Conservation (phyloP, 2,113 vertebrate species). For the Scatophagus argus region DNA sequence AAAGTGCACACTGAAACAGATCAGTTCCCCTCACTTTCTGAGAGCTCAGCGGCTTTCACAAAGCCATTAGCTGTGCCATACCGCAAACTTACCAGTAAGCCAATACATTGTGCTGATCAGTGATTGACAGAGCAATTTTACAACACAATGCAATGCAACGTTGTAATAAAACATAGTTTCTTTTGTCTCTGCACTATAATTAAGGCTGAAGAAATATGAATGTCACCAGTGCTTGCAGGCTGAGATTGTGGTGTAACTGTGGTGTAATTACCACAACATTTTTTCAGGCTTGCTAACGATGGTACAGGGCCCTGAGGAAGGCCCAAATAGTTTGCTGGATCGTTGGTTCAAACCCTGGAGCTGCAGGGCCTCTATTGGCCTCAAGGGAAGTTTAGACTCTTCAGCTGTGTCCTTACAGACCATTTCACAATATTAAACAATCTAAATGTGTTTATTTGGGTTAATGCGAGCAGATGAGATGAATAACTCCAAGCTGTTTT, state of each 20-base stretch:
- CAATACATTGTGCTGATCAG: constrained; percentile 48
- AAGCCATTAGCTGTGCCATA: constrained; percentile 46
- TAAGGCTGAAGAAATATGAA: constrained; percentile 12
- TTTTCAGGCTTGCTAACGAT: constrained; percentile 9
- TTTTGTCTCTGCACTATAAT: constrained; percentile 6
- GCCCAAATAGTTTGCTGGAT: not conserved
- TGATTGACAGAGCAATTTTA: constrained; percentile 44
- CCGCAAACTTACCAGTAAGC: constrained; percentile 57
- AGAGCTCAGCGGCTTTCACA: constrained; percentile 67
- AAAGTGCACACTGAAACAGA: constrained; percentile 58
- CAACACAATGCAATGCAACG: constrained; percentile 32
- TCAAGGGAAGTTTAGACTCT: constrained; percentile 17
- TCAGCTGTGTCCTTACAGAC: constrained; percentile 1
- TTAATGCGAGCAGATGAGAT: not conserved
- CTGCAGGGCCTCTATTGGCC: not conserved
- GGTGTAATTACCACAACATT: constrained; percentile 21
- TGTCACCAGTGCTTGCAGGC: not conserved
- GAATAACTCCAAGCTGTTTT: not conserved
- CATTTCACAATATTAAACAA: constrained; percentile 15
- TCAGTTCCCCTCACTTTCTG: constrained; percentile 52
- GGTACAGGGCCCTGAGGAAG: not conserved
- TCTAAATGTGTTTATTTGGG: not conserved
- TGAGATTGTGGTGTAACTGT: constrained; percentile 25
- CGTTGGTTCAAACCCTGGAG: constrained; percentile 5
- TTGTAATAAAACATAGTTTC: not conserved